phyloP scores from a whole-genome alignment of 1,140 invertebrate species.

The Dolichoris vasculosae region DNA sequence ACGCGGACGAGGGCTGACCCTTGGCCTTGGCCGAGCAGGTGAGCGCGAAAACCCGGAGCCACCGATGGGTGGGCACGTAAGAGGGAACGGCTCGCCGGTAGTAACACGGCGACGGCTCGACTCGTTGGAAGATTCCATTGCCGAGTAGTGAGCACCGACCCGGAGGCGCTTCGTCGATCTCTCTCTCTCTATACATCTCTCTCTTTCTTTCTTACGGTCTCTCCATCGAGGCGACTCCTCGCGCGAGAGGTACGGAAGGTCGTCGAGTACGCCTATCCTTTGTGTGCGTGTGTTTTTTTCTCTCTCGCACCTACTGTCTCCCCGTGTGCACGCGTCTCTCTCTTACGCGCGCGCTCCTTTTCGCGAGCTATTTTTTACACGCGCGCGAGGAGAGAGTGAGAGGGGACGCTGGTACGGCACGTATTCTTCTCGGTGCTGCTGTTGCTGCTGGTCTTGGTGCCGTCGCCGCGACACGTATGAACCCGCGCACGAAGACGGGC shows the following conservation, averaged over 20 bases:
- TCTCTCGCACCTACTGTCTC: background rate
- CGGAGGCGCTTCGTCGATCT: background rate
- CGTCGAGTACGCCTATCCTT: background rate
- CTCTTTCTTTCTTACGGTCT: no score
- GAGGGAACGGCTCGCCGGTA: slow-evolving; percentile 45
- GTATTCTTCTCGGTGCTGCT: background rate
- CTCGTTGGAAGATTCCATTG: slow-evolving; percentile 42
- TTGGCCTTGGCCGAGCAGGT: background rate
- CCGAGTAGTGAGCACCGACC: background rate
- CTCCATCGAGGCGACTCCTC: no score
- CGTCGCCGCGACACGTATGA: background rate
- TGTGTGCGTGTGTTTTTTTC: background rate
- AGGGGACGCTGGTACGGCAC: background rate
- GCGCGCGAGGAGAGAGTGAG: background rate
- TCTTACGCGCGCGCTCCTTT: slow-evolving; percentile 1
- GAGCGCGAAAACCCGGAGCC: background rate
- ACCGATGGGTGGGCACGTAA: slow-evolving; percentile 42
- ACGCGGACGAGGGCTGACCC: background rate
- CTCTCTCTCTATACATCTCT: background rate
- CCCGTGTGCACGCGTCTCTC: background rate
- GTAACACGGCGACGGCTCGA: slow-evolving; percentile 1
- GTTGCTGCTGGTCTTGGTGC: background rate
- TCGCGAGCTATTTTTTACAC: background rate
- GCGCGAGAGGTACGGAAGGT: no score
- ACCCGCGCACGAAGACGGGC: slow-evolving; percentile 6